phyloP scores from a whole-genome alignment of 37 sponge, comb jelly and placozoan genomes.

The Hormiphora californensis region DNA sequence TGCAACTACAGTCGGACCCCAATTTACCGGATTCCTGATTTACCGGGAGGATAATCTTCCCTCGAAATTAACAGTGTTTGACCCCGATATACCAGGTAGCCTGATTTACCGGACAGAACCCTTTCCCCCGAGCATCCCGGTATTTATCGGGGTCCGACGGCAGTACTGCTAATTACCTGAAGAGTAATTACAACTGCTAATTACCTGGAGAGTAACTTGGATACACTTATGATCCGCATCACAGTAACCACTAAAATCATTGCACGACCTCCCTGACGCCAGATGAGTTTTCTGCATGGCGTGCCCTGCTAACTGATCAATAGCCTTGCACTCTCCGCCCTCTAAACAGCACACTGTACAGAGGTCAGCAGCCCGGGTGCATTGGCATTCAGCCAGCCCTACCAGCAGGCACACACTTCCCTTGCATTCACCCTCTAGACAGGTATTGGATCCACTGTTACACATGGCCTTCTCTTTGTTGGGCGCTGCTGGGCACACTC shows the following conservation, averaged over 20 bases:
- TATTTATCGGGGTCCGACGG: too few species aligned
- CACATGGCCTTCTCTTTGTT: slow-evolving; percentile 58
- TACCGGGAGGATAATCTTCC: too few species aligned
- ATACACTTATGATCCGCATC: slow-evolving; percentile 51
- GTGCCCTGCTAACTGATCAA: background rate
- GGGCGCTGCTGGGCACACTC: slow-evolving; percentile 31
- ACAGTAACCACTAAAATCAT: slow-evolving; percentile 77
- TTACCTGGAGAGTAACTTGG: too few species aligned
- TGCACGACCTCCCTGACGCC: slow-evolving; percentile 70
- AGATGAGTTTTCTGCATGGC: slow-evolving; percentile 36
- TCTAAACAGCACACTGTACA: slow-evolving; percentile 39
- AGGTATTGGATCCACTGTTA: slow-evolving; percentile 60
- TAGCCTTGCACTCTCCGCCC: background rate
- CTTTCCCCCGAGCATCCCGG: too few species aligned
- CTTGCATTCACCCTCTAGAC: slow-evolving; percentile 60
- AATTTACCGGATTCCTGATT: too few species aligned
- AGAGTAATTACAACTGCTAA: too few species aligned
- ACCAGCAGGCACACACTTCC: slow-evolving; percentile 60
- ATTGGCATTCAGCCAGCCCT: slow-evolving; percentile 65
- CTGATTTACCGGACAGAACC: too few species aligned
- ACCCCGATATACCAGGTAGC: too few species aligned
- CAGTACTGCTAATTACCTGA: too few species aligned
- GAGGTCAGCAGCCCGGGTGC: slow-evolving; percentile 25
- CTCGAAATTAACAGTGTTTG: too few species aligned
- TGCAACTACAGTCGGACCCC: too few species aligned